These are phyloP conservation scores for Phaonia tiefii DNA, from an alignment of 2,888 invertebrate genomes.

Conservation along the genomic window DNA sequence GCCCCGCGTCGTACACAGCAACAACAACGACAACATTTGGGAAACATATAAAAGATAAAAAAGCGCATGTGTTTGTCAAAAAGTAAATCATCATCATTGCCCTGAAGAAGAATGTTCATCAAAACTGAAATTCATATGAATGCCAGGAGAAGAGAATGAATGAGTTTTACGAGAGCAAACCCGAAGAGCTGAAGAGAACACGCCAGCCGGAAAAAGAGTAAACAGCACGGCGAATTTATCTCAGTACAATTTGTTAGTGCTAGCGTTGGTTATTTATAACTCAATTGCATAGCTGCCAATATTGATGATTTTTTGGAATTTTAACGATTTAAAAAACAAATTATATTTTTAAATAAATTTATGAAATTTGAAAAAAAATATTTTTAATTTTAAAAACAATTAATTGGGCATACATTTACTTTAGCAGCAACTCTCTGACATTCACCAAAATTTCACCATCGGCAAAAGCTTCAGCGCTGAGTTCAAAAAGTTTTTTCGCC, in stretches of 20 bases:
- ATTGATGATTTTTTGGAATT: too few relatives aligned
- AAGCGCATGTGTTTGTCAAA: slow-evolving; percentile 63
- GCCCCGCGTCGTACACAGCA: slow-evolving; percentile 21
- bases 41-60: slow-evolving; percentile 53
- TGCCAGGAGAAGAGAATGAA: slow-evolving; percentile 4
- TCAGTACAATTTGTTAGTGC: neutral
- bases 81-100: slow-evolving; percentile 49
- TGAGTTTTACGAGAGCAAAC: neutral
- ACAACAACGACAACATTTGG: slow-evolving; percentile 22
- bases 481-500: too few relatives aligned
- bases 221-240: slow-evolving; percentile 66
- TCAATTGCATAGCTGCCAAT: neutral
- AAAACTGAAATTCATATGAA: slow-evolving; percentile 35
- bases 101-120: neutral
- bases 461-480: too few relatives aligned
- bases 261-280: neutral
- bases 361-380: too few relatives aligned
- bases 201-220: neutral
- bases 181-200: neutral
- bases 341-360: too few relatives aligned
- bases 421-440: too few relatives aligned
- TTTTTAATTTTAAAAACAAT: too few relatives aligned
- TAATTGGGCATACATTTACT: too few relatives aligned
- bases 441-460: too few relatives aligned
- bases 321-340: too few relatives aligned